Evolutionary conservation across 1,140 invertebrate species (phyloP).

Genomic region (Thaumatotibia leucotreta): DNA sequence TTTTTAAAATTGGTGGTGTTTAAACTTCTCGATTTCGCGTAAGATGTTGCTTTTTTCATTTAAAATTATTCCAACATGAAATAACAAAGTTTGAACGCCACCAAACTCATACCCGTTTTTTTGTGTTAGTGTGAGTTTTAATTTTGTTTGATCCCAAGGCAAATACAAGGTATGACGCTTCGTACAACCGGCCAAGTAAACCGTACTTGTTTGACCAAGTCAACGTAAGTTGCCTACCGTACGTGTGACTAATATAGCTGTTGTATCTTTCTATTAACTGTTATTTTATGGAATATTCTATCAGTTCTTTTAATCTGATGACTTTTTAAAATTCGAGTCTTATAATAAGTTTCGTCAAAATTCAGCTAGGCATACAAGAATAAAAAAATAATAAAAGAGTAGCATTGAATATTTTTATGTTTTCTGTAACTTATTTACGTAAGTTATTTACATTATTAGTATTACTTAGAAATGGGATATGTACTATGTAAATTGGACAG

Average conservation of each 20-base stretch:
- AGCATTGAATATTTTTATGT: too few species aligned
- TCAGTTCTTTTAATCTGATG: too few species aligned
- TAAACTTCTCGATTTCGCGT: not conserved
- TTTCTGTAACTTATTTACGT: too few species aligned
- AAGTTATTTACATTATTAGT: too few species aligned
- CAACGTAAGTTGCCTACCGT: constrained; percentile 44
- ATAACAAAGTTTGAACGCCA: not conserved
- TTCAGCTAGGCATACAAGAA: too few species aligned
- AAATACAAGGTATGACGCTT: constrained; percentile 61
- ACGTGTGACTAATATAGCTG: constrained; percentile 4
- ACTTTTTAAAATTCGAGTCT: too few species aligned
- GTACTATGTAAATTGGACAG: too few species aligned
- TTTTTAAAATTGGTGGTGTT: not conserved
- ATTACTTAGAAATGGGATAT: too few species aligned
- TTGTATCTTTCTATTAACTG: not conserved
- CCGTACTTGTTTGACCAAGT: constrained; percentile 52
- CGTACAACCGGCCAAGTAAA: constrained; percentile 44
- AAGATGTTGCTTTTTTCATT: too few species aligned
- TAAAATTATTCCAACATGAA: too few species aligned
- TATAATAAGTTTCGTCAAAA: too few species aligned
- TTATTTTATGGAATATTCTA: not conserved
- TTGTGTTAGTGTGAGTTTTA: constrained; percentile 25
- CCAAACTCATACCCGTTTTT: not conserved
- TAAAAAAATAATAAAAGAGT: too few species aligned
- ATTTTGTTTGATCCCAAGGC: constrained; percentile 50